Evolutionary conservation across 1,140 invertebrate genomes (phyloP), one percentile per base, ranked within the genome.

Genomic region (Tetragonula clypearis): DNA sequence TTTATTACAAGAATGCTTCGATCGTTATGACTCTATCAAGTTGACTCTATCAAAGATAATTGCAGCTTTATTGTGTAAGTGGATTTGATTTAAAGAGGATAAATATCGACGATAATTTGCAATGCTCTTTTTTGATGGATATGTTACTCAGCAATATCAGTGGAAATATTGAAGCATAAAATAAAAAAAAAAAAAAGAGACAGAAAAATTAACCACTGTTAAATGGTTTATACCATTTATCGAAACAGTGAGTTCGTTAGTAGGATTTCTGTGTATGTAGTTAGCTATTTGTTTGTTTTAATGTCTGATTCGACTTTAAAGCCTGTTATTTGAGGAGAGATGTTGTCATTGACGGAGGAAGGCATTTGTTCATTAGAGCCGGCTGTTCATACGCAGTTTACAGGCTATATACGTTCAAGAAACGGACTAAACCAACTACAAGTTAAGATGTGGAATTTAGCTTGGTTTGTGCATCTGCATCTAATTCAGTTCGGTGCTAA

Each of bases 1-100:
- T 86, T 87, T 85, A 81, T 88, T 90, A 83, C 82, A 84, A 82
- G 88, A 83, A 68, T 85, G 87, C 87, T 85, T 53, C 80, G 72
- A 73, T 86, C 86, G 81, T 87, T 87, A 85, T 86, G 85, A 69
- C 86, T 73, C 35, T 69, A 82, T 84, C 82, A 89, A 75, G 79
- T 66, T 76, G 35, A 35, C 35, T 35, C 35, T 35, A 35, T 35
- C 35, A 78, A 74, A 86, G 79, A 91, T 82, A 85, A 87, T 88
- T 88, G 76, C 87, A 86, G 85, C 71, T 88, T 87, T 71, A 75
- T 71, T 82, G 41, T 72, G n/a, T 68, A 35, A 30, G 9, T 12
- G 66, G 9, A 69, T 68, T 80, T 81, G 78, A 71, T 73, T 73
- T 86, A 75, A 35, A 56, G 2, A 30, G 83, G 79, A 83, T 79